Evolutionary conservation across 1,140 invertebrate genomes (phyloP), one percentile per base, ranked within the genome.

Genomic region (Drosophila pruinosa): DNA sequence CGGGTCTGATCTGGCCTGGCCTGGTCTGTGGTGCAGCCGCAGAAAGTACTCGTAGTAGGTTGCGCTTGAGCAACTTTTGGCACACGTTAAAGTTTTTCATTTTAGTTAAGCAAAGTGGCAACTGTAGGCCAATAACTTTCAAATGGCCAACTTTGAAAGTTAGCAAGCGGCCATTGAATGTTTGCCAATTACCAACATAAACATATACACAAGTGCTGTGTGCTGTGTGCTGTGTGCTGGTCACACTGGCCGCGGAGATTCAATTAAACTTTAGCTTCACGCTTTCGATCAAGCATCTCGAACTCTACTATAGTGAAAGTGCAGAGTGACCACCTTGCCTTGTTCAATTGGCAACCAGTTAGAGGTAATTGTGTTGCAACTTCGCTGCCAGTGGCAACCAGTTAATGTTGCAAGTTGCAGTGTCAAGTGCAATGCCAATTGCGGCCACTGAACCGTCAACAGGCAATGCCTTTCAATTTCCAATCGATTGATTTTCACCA

Each of bases 231-330:
- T 41, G 22, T 15, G n/a, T 14, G 21, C 28, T 17, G 19, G 8
- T 26, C 38, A 24, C 14, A 50, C 12, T 41, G 7, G 15, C 8
- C 1, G 38, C 14, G 22, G 62, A 52, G 63, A 80, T 85, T 85
- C 81, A 85, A 85, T 85, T 85, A 85, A 85, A 86, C 81, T 85
- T 86, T 86, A 70, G 52, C 81, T 85, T 81, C 78, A 77, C 81
- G 81, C 81, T 86, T 86, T 81, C 74, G 61, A 88, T 86, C 77
- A 68, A 72, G 54, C 54, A 72, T 68, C 59, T 64, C 1, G 6
- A 31, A 10, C 3, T 14, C 21, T 39, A 26, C 38, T 14, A 26
- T 28, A 86, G 81, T 86, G 81, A 86, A 86, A 86, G 81, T 45
- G 15, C 41, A 45, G 38, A 36, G 14, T 69, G 28, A 14, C 77